Percentiles rank a stretch among this genome's conserved stretches.
Conservation (phyloP, 37 sponge, comb jelly and placozoan genomes). For the Aplysina aerophoba region DNA sequence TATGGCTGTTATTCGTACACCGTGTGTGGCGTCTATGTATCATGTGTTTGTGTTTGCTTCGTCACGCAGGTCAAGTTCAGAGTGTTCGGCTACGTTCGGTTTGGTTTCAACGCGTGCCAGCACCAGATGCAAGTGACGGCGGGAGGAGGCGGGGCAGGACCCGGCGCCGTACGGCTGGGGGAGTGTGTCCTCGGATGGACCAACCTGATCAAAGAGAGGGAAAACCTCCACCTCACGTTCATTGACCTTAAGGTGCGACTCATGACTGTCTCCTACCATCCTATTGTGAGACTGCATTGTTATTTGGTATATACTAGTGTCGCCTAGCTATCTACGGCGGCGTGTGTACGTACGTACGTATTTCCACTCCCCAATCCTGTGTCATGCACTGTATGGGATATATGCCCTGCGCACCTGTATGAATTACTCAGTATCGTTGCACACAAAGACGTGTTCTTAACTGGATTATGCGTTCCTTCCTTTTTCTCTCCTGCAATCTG, state of each 20-base stretch:
- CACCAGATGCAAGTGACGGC: no score
- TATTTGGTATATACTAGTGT: not conserved
- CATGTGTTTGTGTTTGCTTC: not conserved
- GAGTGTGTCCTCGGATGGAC: constrained; percentile 24
- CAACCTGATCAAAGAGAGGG: constrained; percentile 25
- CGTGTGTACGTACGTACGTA: not conserved
- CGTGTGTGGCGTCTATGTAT: no score
- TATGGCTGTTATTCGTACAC: no score
- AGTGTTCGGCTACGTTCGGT: constrained; percentile 30
- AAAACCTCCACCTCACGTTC: constrained; percentile 10
- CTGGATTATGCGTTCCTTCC: no score
- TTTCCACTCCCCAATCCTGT: not conserved
- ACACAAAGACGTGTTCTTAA: no score
- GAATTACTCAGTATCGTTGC: no score
- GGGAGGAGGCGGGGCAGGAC: no score
- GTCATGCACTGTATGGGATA: no score
- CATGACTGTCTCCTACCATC: not conserved
- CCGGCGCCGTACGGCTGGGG: not conserved
- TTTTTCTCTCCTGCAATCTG: no score
- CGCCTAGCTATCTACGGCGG: not conserved
- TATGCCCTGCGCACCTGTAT: no score
- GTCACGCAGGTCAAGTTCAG: constrained; percentile 21
- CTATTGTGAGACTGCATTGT: not conserved
- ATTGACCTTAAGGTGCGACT: constrained; percentile 24
- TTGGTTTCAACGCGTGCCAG: not conserved